Percentiles rank a stretch among this genome's conserved stretches.
Conservation (phyloP, 2,113 vertebrate species). For the Halcyon senegalensis region DNA sequence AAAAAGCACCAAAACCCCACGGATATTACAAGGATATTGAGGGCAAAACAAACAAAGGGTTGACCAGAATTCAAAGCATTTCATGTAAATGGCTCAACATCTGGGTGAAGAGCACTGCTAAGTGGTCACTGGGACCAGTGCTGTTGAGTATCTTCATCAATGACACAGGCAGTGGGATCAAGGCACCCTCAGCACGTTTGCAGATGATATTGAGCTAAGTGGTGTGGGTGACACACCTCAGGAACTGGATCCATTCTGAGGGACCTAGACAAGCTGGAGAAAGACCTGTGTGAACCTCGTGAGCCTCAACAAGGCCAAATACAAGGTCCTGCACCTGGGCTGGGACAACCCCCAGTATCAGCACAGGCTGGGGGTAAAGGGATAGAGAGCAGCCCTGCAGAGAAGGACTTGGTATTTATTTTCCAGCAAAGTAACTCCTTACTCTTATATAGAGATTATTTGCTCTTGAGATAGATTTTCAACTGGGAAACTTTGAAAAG, state of each 20-base stretch:
- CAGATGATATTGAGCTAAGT: neutral
- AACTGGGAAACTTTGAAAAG: neutral
- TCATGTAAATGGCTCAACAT: neutral
- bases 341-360: too few relatives aligned
- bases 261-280: too few relatives aligned
- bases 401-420: neutral
- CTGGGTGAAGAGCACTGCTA: neutral
- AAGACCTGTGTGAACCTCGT: too few relatives aligned
- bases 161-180: neutral
- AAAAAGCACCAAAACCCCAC: neutral
- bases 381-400: neutral
- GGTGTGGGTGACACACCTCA: neutral
- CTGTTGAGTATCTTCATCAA: neutral
- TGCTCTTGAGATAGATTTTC: neutral
- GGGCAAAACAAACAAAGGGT: neutral
- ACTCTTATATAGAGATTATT: neutral
- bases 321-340: neutral
- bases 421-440: neutral
- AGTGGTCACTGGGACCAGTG: neutral
- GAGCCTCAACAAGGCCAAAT: too few relatives aligned
- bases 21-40: neutral
- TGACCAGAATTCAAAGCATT: neutral
- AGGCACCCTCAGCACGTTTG: neutral
- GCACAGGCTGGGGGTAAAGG: too few relatives aligned
- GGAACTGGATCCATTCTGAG: neutral